Conservation (phyloP, 2,113 vertebrate species). For the Cebidichthys violaceus region DNA sequence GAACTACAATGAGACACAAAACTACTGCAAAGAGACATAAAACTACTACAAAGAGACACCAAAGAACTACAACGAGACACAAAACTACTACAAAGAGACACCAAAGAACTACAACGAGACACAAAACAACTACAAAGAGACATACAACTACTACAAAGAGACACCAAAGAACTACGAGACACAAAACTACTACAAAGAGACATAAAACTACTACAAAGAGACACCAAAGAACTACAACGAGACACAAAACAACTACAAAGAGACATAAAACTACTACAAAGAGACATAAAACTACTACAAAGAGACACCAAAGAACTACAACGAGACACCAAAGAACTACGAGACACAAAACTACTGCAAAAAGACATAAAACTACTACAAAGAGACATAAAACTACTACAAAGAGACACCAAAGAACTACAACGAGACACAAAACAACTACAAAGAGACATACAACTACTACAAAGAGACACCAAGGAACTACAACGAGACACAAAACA, state of each 20-base stretch:
- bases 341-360: not conserved
- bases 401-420: no score
- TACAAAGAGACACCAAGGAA: not conserved
- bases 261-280: not conserved
- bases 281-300: not conserved
- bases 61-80: not conserved
- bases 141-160: not conserved
- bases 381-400: not conserved
- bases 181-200: no score
- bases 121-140: not conserved
- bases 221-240: not conserved
- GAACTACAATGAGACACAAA: no score
- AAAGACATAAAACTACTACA: not conserved
- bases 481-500: not conserved
- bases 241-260: not conserved
- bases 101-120: no score
- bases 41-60: not conserved
- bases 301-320: not conserved
- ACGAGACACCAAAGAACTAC: no score
- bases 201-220: no score
- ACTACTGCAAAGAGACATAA: no score
- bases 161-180: not conserved
- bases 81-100: not conserved
- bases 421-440: not conserved
- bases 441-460: not conserved